phyloP scores from a whole-genome alignment of 2,888 invertebrate genomes.

The Drosophila quasianomalipes region DNA sequence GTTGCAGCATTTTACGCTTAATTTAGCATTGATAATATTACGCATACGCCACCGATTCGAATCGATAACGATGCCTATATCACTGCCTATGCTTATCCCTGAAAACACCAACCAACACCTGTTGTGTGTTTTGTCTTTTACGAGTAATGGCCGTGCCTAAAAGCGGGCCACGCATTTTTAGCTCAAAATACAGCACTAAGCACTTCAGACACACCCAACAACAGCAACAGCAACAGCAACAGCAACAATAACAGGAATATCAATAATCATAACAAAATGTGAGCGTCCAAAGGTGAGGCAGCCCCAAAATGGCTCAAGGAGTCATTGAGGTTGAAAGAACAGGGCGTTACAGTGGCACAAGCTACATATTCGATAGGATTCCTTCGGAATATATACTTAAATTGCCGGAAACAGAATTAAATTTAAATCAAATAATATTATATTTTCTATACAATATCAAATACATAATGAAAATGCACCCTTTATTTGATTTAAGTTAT shows the following conservation, averaged over 20 bases:
- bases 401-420: background rate
- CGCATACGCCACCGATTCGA: constrained; percentile 45
- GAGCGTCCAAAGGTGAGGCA: constrained; percentile 47
- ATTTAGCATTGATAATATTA: constrained; percentile 72
- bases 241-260: constrained; percentile 50
- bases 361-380: background rate
- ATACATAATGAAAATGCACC: background rate
- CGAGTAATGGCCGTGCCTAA: constrained; percentile 45
- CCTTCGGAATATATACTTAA: background rate
- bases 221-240: background rate
- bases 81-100: constrained; percentile 16
- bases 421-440: no score
- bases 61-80: constrained; percentile 41
- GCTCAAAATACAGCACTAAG: constrained; percentile 52
- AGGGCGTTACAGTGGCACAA: constrained; percentile 18
- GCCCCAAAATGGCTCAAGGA: constrained; percentile 31
- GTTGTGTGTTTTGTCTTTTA: constrained; percentile 47
- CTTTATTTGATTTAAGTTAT: background rate
- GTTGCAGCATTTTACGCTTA: constrained; percentile 77
- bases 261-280: constrained; percentile 77
- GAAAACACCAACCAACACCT: constrained; percentile 53
- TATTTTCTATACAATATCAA: background rate
- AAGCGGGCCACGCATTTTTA: constrained; percentile 54
- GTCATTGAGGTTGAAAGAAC: constrained; percentile 31
- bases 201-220: constrained; percentile 52